Evolutionary conservation across 2,888 invertebrate genomes (phyloP), one percentile per base, ranked within the genome.

Genomic region (Matsumyia berberina): DNA sequence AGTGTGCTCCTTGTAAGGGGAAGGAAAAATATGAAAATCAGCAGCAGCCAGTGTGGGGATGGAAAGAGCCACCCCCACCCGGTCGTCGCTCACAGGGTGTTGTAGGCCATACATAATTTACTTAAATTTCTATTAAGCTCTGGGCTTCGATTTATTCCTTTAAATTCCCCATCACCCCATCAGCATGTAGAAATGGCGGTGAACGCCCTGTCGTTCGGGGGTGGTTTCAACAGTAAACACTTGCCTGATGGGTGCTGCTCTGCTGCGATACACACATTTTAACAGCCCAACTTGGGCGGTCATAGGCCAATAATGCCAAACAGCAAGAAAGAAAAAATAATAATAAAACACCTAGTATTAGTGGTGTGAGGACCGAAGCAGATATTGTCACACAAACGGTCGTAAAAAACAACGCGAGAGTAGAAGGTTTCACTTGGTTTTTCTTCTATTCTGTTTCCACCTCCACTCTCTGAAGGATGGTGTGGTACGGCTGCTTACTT

Each of bases 361-460:
- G 46, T 64, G 57, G 57, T 74, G 55, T 37, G 11, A 11, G 39
- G n/a, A 8, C 33, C 44, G 11, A 53, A 33, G n/a, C 46, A 46
- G 35, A 72, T 72, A 60, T 60, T 60, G 60, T 51, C 72, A 46
- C 37, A 72, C 49, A 60, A 70, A 58, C 55, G 55, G 35, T 37
- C 58, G 19, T 62, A 39, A 51, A 42, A 39, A 58, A 15, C n/a
- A n/a, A n/a, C n/a, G 15, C 19, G 55, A 57, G 60, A 70, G 44
- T 33, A 42, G 11, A 67, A 31, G 33, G 58, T 62, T 57, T 67
- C 9, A 9, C 35, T 66, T 69, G n/a, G n/a, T 37, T 11, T 31
- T 29, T 33, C n/a, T 12, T 35, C 12, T 5, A 5, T 62, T 17
- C 4, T 44, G 11, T 42, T 31, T 17, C 12, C n/a, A 4, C n/a